These are phyloP conservation scores for Thaumetopoea pityocampa DNA, from an alignment of 1,140 invertebrate species.

Conservation along the genomic window DNA sequence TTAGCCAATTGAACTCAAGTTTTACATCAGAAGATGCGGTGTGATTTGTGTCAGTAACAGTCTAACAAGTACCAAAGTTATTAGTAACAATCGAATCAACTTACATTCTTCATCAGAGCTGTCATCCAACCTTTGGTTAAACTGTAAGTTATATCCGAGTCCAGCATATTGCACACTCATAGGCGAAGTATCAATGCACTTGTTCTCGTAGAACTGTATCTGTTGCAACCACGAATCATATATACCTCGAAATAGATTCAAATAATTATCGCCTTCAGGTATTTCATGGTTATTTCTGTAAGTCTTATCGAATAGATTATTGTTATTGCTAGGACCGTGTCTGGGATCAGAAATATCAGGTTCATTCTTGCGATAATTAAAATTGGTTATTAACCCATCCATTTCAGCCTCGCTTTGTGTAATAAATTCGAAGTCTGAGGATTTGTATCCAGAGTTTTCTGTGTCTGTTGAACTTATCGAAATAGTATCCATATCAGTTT, in stretches of 20 bases:
- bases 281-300: constrained; percentile 21
- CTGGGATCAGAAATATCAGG: neutral
- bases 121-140: constrained; percentile 9
- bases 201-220: constrained; percentile 33
- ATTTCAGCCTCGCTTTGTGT: constrained; percentile 37
- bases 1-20: too few relatives aligned
- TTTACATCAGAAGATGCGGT: too few relatives aligned
- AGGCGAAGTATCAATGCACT: constrained; percentile 19
- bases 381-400: constrained; percentile 20
- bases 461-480: constrained; percentile 12
- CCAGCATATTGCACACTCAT: constrained; percentile 28
- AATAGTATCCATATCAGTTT: constrained; percentile 4
- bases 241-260: constrained; percentile 31
- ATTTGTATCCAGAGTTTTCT: constrained; percentile 33
- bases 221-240: constrained; percentile 11
- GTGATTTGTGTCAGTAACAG: too few relatives aligned
- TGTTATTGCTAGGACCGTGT: neutral
- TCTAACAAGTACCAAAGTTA: too few relatives aligned
- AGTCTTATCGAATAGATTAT: constrained; percentile 6
- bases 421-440: constrained; percentile 56
- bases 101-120: constrained; percentile 28
- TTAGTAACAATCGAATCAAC: constrained; percentile 18
- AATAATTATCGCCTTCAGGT: constrained; percentile 36
- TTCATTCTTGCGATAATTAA: neutral
- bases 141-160: constrained; percentile 29